Conservation (phyloP, 2,888 invertebrate species). For the Tipula vernalis region DNA sequence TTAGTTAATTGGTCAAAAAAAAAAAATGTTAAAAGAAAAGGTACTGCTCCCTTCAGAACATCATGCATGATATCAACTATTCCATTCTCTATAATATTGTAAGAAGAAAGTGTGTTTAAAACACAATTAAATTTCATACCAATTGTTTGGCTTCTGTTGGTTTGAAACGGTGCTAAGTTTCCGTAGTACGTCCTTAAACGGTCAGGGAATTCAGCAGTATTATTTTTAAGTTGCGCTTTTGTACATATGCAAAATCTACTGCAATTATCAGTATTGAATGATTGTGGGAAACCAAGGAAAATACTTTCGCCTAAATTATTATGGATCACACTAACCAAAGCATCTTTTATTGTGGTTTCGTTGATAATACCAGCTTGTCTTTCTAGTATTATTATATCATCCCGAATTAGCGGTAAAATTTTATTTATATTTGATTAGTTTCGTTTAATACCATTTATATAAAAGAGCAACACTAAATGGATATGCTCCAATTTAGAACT, state of each 20-base stretch:
- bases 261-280: conserved; percentile 8
- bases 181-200: neutral
- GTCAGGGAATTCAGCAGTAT: neutral
- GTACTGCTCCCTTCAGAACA: too few species aligned
- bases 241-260: conserved; percentile 7
- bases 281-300: too few species aligned
- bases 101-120: too few species aligned
- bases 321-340: neutral
- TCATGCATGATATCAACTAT: too few species aligned
- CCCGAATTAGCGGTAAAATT: neutral
- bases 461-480: neutral
- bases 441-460: neutral
- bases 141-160: neutral
- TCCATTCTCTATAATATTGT: too few species aligned
- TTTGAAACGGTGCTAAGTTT: neutral
- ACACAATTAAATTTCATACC: too few species aligned
- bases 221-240: neutral
- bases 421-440: neutral
- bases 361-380: neutral
- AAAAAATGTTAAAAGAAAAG: too few species aligned
- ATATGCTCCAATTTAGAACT: too few species aligned
- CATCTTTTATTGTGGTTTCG: neutral
- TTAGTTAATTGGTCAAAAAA: too few species aligned
- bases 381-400: conserved; percentile 8
- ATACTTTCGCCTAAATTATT: conserved; percentile 12